Evolutionary conservation across 2,888 invertebrate genomes (phyloP).

Genomic region (Sympetrum striolatum): DNA sequence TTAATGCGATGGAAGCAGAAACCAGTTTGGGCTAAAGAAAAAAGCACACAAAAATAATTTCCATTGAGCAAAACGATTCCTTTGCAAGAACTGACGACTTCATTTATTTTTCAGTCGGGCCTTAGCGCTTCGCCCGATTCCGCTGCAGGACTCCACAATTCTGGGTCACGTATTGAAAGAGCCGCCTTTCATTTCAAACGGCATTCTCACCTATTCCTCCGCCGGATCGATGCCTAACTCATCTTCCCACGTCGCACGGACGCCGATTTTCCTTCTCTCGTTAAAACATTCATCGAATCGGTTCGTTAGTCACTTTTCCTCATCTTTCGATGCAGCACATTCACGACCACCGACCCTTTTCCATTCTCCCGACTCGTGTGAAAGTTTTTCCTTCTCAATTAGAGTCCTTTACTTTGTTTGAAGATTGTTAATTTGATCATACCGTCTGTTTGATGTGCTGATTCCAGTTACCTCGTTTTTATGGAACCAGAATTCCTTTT

Average conservation of each 20-base stretch:
- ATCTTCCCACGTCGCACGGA: background rate
- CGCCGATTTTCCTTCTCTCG: background rate
- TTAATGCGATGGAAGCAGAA: too few species aligned
- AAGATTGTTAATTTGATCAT: too few species aligned
- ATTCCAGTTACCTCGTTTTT: too few species aligned
- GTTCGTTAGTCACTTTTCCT: background rate
- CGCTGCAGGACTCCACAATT: background rate
- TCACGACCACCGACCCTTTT: background rate
- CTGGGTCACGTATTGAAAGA: slow-evolving; percentile 9
- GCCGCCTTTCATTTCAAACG: background rate
- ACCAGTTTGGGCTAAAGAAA: too few species aligned
- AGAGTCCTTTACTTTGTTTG: too few species aligned
- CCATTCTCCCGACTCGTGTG: background rate
- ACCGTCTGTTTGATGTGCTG: too few species aligned
- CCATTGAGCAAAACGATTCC: background rate
- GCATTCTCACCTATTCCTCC: background rate
- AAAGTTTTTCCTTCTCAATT: too few species aligned
- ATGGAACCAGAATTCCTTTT: too few species aligned
- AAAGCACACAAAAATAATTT: too few species aligned
- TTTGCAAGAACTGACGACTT: background rate
- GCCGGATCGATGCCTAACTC: background rate
- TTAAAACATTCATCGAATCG: background rate
- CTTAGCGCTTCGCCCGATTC: background rate
- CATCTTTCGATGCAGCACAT: background rate
- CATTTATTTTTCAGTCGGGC: background rate